A percentile compares a stretch with the other conserved stretches of the same genome.
These are phyloP conservation scores for Umimayanthus chanpuru DNA, from an alignment of 92 coral and sea anemone genomes.

Conservation along the genomic window DNA sequence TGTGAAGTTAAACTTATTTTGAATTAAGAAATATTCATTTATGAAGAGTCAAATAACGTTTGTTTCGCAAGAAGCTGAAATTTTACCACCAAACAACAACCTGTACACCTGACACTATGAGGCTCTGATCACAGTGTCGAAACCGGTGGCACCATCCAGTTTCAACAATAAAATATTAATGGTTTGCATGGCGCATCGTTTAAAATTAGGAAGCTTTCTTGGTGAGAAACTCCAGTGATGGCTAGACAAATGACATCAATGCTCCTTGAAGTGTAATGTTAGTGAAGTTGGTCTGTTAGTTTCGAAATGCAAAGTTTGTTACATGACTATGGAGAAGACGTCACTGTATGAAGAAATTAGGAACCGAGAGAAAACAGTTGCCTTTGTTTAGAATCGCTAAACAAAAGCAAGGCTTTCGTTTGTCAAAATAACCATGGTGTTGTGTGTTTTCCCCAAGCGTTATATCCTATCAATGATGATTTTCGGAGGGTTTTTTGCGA, in stretches of 20 bases:
- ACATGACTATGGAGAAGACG: not conserved
- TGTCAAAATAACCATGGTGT: not conserved
- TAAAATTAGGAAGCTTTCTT: too few species aligned
- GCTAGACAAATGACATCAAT: not conserved
- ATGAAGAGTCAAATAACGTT: too few species aligned
- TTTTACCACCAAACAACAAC: not conserved
- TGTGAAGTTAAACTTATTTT: too few species aligned
- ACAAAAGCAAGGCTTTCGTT: not conserved
- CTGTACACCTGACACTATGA: not conserved
- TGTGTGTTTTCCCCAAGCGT: conserved; percentile 66
- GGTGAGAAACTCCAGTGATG: not conserved
- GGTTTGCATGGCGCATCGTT: not conserved
- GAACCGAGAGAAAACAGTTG: not conserved
- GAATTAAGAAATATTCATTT: too few species aligned
- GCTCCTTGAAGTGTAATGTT: not conserved
- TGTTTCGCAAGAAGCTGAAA: too few species aligned
- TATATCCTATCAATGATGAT: conserved; percentile 73
- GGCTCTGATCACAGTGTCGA: not conserved
- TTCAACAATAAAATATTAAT: not conserved
- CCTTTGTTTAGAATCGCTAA: conserved; percentile 2
- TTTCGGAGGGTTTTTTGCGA: conserved; percentile 77
- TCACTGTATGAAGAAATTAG: not conserved
- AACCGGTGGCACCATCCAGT: not conserved
- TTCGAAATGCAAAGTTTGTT: not conserved
- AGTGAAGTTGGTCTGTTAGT: too few species aligned